Base-by-base conservation (phyloP, 2,113 vertebrate genomes). In the Microcebus tavaratra region DNA sequence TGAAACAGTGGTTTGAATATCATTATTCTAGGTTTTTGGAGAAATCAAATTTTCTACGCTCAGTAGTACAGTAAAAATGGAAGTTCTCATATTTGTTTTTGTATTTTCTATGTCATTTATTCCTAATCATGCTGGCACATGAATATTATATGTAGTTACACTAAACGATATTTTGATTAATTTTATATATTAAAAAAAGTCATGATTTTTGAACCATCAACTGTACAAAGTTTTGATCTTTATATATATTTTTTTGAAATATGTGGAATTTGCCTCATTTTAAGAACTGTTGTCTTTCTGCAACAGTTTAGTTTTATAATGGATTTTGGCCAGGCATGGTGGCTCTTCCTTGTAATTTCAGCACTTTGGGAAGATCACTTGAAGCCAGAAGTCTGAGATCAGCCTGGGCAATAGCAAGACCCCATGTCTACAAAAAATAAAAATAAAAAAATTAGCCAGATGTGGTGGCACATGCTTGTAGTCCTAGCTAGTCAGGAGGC, bases 111-210 rank as follows among this genome's bases (percentile, higher is more conserved):
- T 73, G 27, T 29, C 73, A 29, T 31, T 88, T 90, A 27, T 50
- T 92, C 36, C 83, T 83, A 90, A 87, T 67, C 72, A 17, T 72
- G 18, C 67, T 81, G 25, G 42, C 34, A 79, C 18, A 39, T 17
- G 61, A 59, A 48, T 63, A 86, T 63, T 83, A n/a, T 25, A 29
- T 50, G 12, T 83, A 76, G 50, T 89, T 88, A 88, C 23, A 76
- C 20, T n/a, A 27, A 76, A 75, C 76, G 76, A 63, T 23, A 81
- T 29, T 82, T 18, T 31, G n/a, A 92, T 73, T 89, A 48, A 94
- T 83, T 59, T 68, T 84, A n/a, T 36, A 70, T 88, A 29, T 81
- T 83, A 29, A 96, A 86, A 86, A 79, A 79, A 90, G 5, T n/a
- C 88, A 3, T 76, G n/a, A 23, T 12, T 70, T 95, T 96, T 91